Evolutionary conservation across 2,797 vertebrate genomes (phyloP), one percentile per base, ranked within the genome.

Genomic region (Schizopygopsis pylzovi): DNA sequence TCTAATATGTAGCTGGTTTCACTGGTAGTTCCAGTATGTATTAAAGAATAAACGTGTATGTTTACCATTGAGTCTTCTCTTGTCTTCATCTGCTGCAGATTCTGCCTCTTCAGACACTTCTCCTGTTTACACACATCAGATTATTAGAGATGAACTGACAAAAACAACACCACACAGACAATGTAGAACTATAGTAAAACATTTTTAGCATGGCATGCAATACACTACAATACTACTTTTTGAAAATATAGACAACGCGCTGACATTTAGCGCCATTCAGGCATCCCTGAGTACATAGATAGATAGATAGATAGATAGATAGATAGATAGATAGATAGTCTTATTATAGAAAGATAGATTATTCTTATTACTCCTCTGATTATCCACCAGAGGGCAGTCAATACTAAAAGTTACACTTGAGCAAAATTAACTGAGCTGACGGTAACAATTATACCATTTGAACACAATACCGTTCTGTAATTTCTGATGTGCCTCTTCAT

Each of bases 401-500:
- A 1, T 28, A 28, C 54, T 71, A 16, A 11, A 63, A 33, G 7
- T 56, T 11, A n/a, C 16, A n/a, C 25, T 2, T 16, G 18, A 49
- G 6, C 43, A 18, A 43, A 12, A 41, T n/a, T 2, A 56, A 49
- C 11, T 20, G 39, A 65, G 47, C 33, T 11, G 68, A 72, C 20
- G 3, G 20, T 18, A n/a, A 41, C 33, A 28, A 13, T 25, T 22
- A 52, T 1, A 28, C 6, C 11, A 47, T 28, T 5, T 6, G 8
- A 81, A 39, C 45, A 68, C 43, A 41, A 15, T 94, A 98, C 97
- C 96, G 10, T 97, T 97, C 89, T 96, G 97, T 79, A 96, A 88
- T 4, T 87, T 89, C 49, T 89, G 71, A 61, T 65, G 63, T n/a
- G 3, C 20, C 45, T 49, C 37, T 28, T 47, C 56, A 10, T 11